phyloP scores from a whole-genome alignment of 2,888 invertebrate species.

The Laspeyria flexula region DNA sequence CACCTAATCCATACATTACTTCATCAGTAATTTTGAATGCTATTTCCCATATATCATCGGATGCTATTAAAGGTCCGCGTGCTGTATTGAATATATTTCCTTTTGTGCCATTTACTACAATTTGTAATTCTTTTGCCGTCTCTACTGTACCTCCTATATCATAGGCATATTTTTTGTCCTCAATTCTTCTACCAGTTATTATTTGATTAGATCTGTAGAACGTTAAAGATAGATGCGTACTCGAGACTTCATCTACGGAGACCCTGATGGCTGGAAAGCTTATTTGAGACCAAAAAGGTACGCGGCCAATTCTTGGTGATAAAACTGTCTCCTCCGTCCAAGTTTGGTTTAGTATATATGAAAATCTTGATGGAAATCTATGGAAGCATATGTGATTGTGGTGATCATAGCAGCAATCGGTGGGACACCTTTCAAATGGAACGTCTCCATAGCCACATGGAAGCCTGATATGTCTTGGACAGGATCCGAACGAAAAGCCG shows the following conservation, averaged over 20 bases:
- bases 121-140: constrained; percentile 62
- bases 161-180: constrained; percentile 61
- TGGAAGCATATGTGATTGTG: constrained; percentile 78
- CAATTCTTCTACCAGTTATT: constrained; percentile 53
- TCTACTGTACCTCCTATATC: constrained; percentile 27
- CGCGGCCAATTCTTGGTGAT: constrained; percentile 62
- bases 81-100: constrained; percentile 81
- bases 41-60: constrained; percentile 87
- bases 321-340: constrained; percentile 68
- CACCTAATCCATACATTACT: constrained; percentile 85
- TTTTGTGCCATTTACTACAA: constrained; percentile 56
- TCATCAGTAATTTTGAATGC: constrained; percentile 82
- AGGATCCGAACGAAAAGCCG: constrained; percentile 74
- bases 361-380: constrained; percentile 81
- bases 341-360: constrained; percentile 65
- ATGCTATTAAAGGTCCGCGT: constrained; percentile 86
- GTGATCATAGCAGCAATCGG: constrained; percentile 82
- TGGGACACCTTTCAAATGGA: constrained; percentile 64
- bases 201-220: constrained; percentile 62
- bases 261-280: constrained; percentile 59
- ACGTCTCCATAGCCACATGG: constrained; percentile 69
- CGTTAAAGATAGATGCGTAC: constrained; percentile 66
- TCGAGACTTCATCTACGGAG: constrained; percentile 69
- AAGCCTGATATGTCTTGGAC: constrained; percentile 61
- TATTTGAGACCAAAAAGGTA: constrained; percentile 61